phyloP scores from a whole-genome alignment of 2,888 invertebrate genomes.

The Tribolium freemani region DNA sequence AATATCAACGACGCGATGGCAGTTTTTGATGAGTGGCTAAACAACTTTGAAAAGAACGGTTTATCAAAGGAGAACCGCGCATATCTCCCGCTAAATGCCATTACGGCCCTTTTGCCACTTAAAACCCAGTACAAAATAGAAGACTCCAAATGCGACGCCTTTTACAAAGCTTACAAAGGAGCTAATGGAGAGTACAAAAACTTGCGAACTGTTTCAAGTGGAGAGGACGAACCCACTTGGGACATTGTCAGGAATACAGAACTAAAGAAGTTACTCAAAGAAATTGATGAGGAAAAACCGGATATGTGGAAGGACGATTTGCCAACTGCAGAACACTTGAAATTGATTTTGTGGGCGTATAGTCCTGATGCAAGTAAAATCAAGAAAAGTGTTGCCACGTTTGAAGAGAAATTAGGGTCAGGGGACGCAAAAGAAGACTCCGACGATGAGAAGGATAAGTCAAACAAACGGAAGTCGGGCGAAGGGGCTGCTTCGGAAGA shows the following conservation, averaged over 20 bases:
- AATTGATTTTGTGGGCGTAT: constrained; percentile 82
- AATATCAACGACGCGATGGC: constrained; percentile 82
- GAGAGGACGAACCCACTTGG: constrained; percentile 76
- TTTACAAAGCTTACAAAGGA: constrained; percentile 75
- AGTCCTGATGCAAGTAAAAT: constrained; percentile 79
- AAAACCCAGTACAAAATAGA: constrained; percentile 70
- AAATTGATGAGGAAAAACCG: constrained; percentile 73
- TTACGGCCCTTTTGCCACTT: constrained; percentile 71
- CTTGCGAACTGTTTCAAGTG: constrained; percentile 75
- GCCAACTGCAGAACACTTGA: constrained; percentile 78
- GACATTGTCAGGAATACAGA: constrained; percentile 80
- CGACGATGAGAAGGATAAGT: constrained; percentile 42
- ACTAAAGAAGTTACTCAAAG: constrained; percentile 72
- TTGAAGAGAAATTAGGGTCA: constrained; percentile 67
- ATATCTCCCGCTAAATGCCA: constrained; percentile 75
- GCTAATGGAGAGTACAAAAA: constrained; percentile 82
- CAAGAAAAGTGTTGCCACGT: constrained; percentile 72
- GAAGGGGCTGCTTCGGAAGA: constrained; percentile 30
- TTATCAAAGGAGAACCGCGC: constrained; percentile 78
- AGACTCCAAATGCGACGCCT: constrained; percentile 69
- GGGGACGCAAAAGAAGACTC: constrained; percentile 50
- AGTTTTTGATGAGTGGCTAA: constrained; percentile 80
- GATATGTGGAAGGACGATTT: constrained; percentile 77
- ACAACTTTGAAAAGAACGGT: constrained; percentile 79
- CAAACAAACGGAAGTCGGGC: constrained; percentile 42